phyloP scores from a whole-genome alignment of 2,113 vertebrate species.

The Pandion haliaetus region DNA sequence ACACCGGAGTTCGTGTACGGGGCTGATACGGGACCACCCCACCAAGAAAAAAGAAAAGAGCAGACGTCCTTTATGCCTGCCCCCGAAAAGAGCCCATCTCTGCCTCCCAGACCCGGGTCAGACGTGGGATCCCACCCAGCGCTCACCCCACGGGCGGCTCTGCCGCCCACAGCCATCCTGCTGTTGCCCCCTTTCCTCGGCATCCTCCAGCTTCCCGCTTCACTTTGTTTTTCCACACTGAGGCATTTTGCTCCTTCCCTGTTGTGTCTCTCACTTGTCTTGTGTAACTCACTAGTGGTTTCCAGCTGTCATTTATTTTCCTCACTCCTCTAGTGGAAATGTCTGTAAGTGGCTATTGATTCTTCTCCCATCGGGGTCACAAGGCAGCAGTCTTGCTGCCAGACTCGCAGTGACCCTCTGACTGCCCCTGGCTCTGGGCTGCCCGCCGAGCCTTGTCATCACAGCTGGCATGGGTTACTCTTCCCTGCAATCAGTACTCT shows the following conservation, averaged over 20 bases:
- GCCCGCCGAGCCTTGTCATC: not conserved
- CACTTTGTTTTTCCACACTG: not conserved
- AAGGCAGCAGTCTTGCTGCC: not conserved
- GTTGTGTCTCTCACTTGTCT: not conserved
- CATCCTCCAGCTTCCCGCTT: not conserved
- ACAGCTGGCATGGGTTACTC: not conserved
- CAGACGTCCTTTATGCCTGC: not conserved
- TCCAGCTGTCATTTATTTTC: not conserved
- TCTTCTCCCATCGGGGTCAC: not conserved
- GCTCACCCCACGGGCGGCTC: not conserved
- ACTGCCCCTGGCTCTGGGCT: not conserved
- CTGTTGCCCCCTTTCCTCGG: not conserved
- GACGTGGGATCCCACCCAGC: not conserved
- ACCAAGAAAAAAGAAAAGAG: not conserved
- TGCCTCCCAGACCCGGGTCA: not conserved
- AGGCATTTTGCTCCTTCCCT: not conserved
- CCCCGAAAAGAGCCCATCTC: not conserved
- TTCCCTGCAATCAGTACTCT: not conserved
- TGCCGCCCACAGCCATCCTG: too few relatives aligned
- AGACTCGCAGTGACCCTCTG: not conserved
- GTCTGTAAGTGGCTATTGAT: not conserved
- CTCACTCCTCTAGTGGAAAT: not conserved
- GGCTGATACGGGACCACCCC: not conserved
- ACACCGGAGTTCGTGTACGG: not conserved
- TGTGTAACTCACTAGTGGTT: not conserved